Evolutionary conservation across 1,140 invertebrate genomes (phyloP).

Genomic region (Caenorhabditis latens): DNA sequence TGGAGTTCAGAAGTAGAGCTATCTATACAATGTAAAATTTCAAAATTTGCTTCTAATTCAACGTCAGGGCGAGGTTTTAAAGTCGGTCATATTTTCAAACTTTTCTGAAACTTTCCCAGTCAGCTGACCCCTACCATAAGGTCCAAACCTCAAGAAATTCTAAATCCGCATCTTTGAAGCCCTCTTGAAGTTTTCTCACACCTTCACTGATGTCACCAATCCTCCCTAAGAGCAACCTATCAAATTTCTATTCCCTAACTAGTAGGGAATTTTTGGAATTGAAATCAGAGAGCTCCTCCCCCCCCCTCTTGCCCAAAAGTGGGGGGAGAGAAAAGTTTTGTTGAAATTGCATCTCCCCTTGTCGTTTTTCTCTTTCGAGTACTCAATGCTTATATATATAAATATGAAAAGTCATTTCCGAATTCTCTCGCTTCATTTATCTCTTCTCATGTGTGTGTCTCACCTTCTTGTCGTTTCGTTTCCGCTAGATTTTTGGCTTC

Average conservation of each 20-base stretch:
- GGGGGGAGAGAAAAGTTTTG: neutral
- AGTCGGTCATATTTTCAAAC: too few species aligned
- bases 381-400: slow-evolving; percentile 20
- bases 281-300: slow-evolving; percentile 42
- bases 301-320: slow-evolving; percentile 24
- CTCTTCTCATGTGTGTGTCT: neutral
- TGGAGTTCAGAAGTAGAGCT: too few species aligned
- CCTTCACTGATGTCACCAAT: slow-evolving; percentile 9
- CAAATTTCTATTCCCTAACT: slow-evolving; percentile 30
- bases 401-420: slow-evolving; percentile 40
- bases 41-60: too few species aligned
- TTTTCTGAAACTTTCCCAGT: too few species aligned
- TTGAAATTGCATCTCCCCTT: slow-evolving; percentile 40
- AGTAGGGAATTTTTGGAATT: neutral
- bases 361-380: slow-evolving; percentile 13
- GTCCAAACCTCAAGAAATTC: neutral
- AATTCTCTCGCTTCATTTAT: slow-evolving; percentile 55
- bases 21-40: too few species aligned
- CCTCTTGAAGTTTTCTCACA: slow-evolving; percentile 4
- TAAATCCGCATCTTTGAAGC: neutral
- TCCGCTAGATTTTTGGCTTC: neutral
- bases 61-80: too few species aligned
- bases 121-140: too few species aligned
- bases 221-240: neutral
- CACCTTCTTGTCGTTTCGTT: slow-evolving; percentile 12